Base-by-base conservation (phyloP, 2,888 invertebrate species). In the Oasisia sp. region DNA sequence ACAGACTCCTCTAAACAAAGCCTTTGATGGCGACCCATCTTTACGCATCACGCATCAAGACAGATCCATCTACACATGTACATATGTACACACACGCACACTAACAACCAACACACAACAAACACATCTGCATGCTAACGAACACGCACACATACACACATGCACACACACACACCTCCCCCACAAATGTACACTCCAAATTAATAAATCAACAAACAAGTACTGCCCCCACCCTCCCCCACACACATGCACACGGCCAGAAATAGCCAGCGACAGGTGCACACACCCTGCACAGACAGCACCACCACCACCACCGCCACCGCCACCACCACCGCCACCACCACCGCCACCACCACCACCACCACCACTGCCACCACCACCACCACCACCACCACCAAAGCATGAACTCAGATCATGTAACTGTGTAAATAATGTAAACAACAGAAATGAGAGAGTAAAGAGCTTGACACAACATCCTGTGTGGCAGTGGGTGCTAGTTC, bases 331-430 rank as follows among this genome's bases (percentile, higher is more conserved):
- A 38, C 50, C 9, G 8, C 50, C 50, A 74, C 74, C 1, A 0
- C 58, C n/a, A n/a, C n/a, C 38, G 38, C 38, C 38, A 38, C 38
- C 38, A 38, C 38, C 38, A 38, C 38, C 38, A 38, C 38, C 38
- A 4, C 50, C 9, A 8, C 50, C 50, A 27, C 50, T 1, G 0
- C 50, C 50, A 74, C 74, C 14, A 27, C 27, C 38, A 38, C 38
- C 38, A 38, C 38, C 38, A 38, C 38, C 38, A 38, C 38, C 38
- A 4, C 50, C 9, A 8, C 50, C 50, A 27, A 27, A 4, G 74
- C 74, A 74, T 74, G 74, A n/a, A 74, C 74, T 27, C 74, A 74
- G 74, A 74, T 74, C 74, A 74, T 74, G 74, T 74, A 74, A n/a
- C 74, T 19, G 27, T 74, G 74, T 74, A 27, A 74, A 74, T 74